Evolutionary conservation across 2,888 invertebrate genomes (phyloP).

Genomic region (Alcis repandata): DNA sequence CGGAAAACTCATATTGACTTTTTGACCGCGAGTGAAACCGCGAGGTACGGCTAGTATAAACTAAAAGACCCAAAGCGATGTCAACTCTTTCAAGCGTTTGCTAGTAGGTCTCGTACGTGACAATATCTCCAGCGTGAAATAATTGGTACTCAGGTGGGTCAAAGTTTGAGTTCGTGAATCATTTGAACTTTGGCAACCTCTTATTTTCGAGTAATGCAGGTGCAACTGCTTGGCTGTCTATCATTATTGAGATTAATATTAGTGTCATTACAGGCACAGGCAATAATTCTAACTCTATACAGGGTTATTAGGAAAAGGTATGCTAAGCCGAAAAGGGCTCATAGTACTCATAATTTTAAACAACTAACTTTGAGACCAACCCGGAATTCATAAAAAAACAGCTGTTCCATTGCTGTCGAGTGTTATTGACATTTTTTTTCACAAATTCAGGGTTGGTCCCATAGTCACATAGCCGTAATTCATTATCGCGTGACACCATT

Average conservation of each 20-base stretch:
- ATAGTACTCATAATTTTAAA: too few relatives aligned
- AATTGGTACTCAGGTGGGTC: slow-evolving; percentile 31
- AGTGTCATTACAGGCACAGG: not conserved
- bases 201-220: slow-evolving; percentile 36
- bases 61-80: not conserved
- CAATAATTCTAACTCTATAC: too few relatives aligned
- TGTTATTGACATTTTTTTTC: too few relatives aligned
- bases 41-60: too few relatives aligned
- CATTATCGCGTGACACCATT: too few relatives aligned
- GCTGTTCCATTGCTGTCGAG: too few relatives aligned
- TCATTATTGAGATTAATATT: not conserved
- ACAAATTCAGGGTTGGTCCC: not conserved
- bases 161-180: slow-evolving; percentile 38
- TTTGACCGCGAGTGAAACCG: too few relatives aligned
- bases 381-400: too few relatives aligned
- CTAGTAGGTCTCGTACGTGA: slow-evolving; percentile 57
- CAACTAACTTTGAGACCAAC: too few relatives aligned
- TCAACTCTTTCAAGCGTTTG: slow-evolving; percentile 9
- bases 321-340: too few relatives aligned
- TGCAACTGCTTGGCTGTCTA: slow-evolving; percentile 7
- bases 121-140: slow-evolving; percentile 51
- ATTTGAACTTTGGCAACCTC: slow-evolving; percentile 34
- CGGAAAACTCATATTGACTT: too few relatives aligned
- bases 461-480: not conserved
- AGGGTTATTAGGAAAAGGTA: too few relatives aligned